phyloP scores from a whole-genome alignment of 1,140 invertebrate species.

The Frieseomelitta varia region DNA sequence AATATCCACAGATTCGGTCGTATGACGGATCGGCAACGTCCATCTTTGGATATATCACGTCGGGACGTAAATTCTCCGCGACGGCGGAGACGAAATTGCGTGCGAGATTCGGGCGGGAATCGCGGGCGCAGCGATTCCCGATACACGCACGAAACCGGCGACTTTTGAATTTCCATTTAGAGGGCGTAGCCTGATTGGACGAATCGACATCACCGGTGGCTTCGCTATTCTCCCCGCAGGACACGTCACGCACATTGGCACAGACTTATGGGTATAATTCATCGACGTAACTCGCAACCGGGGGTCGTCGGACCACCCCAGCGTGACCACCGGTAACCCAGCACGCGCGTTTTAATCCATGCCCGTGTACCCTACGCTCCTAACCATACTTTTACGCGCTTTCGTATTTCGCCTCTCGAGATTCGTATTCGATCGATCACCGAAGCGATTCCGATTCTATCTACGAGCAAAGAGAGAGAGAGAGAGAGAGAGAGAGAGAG shows the following conservation, averaged over 20 bases:
- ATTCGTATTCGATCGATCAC: background rate
- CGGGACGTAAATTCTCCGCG: conserved; percentile 45
- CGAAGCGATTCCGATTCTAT: too few species aligned
- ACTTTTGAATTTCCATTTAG: conserved; percentile 67
- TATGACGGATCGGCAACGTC: conserved; percentile 24
- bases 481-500: too few species aligned
- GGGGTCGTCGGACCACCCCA: conserved; percentile 54
- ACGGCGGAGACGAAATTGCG: conserved; percentile 15
- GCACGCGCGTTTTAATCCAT: conserved; percentile 67
- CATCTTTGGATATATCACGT: conserved; percentile 63
- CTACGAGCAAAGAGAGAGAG: too few species aligned
- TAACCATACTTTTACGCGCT: conserved; percentile 57
- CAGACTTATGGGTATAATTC: conserved; percentile 75
- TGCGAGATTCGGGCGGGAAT: conserved; percentile 9
- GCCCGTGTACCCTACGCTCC: conserved; percentile 6
- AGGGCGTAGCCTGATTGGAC: conserved; percentile 66
- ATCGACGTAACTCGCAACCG: conserved; percentile 71
- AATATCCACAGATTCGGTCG: too few species aligned
- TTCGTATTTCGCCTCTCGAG: conserved; percentile 19
- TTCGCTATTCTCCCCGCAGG: conserved; percentile 58
- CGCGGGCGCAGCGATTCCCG: conserved; percentile 37
- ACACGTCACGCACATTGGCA: conserved; percentile 74
- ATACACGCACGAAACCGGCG: conserved; percentile 35
- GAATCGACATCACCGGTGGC: conserved; percentile 67
- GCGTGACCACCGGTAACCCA: conserved; percentile 43